phyloP scores from a whole-genome alignment of 2,888 invertebrate genomes.

The Cantharis rustica region DNA sequence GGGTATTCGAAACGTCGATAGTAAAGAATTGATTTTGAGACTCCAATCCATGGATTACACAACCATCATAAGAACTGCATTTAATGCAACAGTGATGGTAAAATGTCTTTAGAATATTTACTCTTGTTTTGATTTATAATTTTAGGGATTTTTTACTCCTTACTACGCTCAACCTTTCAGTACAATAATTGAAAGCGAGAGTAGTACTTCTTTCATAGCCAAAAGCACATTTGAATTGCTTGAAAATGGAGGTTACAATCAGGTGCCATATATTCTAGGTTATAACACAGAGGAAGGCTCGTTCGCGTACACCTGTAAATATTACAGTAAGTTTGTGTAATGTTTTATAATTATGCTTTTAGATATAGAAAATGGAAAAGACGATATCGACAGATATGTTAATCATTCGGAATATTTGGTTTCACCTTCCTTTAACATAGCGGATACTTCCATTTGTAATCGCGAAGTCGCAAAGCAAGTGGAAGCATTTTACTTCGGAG shows the following conservation, averaged over 20 bases:
- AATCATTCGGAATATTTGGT: background rate
- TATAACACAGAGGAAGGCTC: constrained; percentile 21
- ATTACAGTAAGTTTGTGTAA: background rate
- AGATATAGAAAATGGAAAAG: background rate
- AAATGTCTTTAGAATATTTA: background rate
- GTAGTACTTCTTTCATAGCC: constrained; percentile 2
- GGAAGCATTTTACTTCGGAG: background rate
- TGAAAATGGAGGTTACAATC: constrained; percentile 1
- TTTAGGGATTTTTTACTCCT: constrained; percentile 9
- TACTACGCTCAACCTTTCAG: constrained; percentile 16
- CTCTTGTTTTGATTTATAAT: background rate
- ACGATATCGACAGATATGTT: background rate
- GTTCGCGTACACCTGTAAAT: background rate
- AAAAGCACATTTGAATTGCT: background rate
- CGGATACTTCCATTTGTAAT: background rate
- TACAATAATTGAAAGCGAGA: constrained; percentile 13
- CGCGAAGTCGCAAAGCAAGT: background rate
- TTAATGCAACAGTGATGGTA: constrained; percentile 14
- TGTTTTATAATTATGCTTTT: background rate
- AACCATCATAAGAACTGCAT: constrained; percentile 5
- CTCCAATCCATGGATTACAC: constrained; percentile 11
- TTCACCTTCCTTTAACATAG: background rate
- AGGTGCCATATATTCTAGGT: constrained; percentile 19
- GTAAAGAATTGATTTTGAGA: background rate
- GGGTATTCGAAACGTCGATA: background rate